These are phyloP conservation scores for Artibeus lituratus DNA, from an alignment of 2,797 vertebrate genomes.

Conservation along the genomic window DNA sequence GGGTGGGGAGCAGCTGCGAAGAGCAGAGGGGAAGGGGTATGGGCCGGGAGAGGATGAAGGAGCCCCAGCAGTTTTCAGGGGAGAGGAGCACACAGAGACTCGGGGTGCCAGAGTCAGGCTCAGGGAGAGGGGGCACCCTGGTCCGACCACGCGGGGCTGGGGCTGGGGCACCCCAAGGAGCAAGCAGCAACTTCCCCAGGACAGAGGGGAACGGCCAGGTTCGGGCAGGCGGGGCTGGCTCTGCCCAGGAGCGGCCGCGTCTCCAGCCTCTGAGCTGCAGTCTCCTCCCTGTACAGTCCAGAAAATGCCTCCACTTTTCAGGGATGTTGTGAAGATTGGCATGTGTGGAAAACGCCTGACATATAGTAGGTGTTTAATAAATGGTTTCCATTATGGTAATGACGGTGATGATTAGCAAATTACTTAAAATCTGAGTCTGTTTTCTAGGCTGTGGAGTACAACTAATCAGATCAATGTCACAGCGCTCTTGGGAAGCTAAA, in stretches of 20 bases:
- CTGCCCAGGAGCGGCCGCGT: accelerated
- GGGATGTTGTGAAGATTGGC: background rate
- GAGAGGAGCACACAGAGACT: background rate
- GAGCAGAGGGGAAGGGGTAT: background rate
- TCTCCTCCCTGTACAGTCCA: background rate
- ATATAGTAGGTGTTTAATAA: background rate
- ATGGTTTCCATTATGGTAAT: background rate
- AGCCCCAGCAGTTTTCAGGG: background rate
- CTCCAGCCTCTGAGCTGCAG: background rate
- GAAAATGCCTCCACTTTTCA: background rate
- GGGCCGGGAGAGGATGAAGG: background rate
- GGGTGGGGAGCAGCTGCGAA: background rate
- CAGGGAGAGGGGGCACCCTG: background rate
- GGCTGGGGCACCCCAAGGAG: background rate
- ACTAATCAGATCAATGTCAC: background rate
- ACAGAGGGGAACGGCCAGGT: background rate
- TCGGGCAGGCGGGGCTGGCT: background rate
- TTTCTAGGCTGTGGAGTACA: background rate
- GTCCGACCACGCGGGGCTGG: background rate
- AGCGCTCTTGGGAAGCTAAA: background rate
- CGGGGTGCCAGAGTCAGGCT: background rate
- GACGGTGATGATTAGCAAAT: background rate
- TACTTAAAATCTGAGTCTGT: background rate
- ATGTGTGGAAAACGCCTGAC: background rate
- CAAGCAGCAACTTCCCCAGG: background rate